Evolutionary conservation across 2,113 vertebrate species (phyloP).

Genomic region (Gobius niger): DNA sequence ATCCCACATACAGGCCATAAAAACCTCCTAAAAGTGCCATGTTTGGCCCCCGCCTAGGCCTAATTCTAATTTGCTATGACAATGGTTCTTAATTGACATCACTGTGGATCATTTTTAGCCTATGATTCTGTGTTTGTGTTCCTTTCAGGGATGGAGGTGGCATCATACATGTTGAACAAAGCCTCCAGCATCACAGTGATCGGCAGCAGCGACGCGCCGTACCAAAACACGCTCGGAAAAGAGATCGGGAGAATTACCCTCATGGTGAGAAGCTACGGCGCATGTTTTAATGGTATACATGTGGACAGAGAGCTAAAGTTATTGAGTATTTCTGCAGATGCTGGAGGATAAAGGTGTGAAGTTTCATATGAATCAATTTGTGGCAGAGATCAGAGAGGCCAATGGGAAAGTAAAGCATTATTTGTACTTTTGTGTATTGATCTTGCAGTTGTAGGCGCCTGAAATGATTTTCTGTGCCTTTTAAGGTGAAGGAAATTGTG

Average conservation of each 20-base stretch:
- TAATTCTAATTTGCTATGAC: too few relatives aligned
- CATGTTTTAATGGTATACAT: too few relatives aligned
- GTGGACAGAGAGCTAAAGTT: neutral
- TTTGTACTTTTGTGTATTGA: neutral
- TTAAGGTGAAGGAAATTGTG: conserved; percentile 77
- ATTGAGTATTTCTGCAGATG: conserved; percentile 73
- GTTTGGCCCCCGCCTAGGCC: too few relatives aligned
- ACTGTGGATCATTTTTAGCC: neutral
- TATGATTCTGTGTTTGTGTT: neutral
- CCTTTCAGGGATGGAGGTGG: conserved; percentile 84
- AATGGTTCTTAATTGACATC: too few relatives aligned
- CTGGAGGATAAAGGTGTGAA: conserved; percentile 75
- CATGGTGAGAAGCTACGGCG: conserved; percentile 69
- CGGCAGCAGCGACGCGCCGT: conserved; percentile 79
- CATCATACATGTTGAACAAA: conserved; percentile 79
- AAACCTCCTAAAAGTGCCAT: too few relatives aligned
- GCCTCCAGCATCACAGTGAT: conserved; percentile 78
- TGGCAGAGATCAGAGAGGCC: conserved; percentile 74
- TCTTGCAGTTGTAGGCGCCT: too few relatives aligned
- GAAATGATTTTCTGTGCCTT: neutral
- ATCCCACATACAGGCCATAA: too few relatives aligned
- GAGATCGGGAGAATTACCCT: conserved; percentile 78
- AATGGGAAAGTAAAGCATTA: conserved; percentile 72
- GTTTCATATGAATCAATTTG: conserved; percentile 80
- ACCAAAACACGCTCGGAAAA: conserved; percentile 75